phyloP scores from a whole-genome alignment of 2,113 vertebrate species.

The Sinocyclocheilus grahami region DNA sequence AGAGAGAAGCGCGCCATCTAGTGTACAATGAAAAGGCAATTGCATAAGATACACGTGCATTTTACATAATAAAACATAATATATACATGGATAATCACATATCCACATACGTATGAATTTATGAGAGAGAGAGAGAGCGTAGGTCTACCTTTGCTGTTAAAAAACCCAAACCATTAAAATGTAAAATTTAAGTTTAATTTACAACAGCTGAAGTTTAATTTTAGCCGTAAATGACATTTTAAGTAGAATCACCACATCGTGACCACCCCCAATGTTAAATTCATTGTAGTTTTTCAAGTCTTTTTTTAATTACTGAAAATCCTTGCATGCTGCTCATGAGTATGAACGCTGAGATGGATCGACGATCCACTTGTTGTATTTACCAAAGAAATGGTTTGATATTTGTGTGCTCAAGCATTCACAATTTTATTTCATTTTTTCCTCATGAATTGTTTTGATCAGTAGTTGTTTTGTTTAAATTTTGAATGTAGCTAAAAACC shows the following conservation, averaged over 20 bases:
- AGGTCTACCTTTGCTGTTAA: not conserved
- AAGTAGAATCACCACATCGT: not conserved
- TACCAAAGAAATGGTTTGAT: not conserved
- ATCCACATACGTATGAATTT: not conserved
- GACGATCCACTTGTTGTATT: not conserved
- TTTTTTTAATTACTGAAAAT: not conserved
- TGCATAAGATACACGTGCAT: not conserved
- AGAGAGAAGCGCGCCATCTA: constrained; percentile 9
- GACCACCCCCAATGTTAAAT: not conserved
- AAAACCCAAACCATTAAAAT: not conserved
- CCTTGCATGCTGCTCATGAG: not conserved
- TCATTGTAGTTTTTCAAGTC: too few relatives aligned
- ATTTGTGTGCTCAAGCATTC: not conserved
- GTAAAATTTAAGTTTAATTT: not conserved
- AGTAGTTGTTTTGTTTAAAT: too few relatives aligned
- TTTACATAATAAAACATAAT: too few relatives aligned
- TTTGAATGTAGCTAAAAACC: too few relatives aligned
- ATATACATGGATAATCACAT: not conserved
- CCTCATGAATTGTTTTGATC: too few relatives aligned
- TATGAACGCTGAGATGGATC: not conserved
- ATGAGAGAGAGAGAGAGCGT: not conserved
- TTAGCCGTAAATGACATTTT: not conserved
- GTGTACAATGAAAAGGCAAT: not conserved
- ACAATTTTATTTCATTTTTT: not conserved
- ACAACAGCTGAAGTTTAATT: not conserved